Conservation (phyloP, 2,888 invertebrate species). For the Hedya salicella region DNA sequence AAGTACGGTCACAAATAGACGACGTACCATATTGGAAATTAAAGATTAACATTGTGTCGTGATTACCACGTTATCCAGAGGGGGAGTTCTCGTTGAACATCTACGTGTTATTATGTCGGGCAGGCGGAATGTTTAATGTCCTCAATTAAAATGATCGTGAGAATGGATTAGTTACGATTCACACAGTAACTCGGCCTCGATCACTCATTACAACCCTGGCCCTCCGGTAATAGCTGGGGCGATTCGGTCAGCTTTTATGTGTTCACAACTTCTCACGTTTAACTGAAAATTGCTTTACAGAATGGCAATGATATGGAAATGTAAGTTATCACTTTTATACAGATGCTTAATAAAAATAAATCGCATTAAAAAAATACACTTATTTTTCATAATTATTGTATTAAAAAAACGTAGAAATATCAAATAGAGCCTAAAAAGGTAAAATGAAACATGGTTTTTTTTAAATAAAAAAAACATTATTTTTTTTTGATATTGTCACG, state of each 20-base stretch:
- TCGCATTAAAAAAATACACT: no score
- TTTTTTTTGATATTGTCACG: no score
- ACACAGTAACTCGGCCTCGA: slow-evolving; percentile 23
- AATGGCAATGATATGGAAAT: no score
- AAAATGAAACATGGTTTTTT: no score
- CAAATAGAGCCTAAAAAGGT: no score
- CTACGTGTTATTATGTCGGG: slow-evolving; percentile 34
- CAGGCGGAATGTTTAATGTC: slow-evolving; percentile 42
- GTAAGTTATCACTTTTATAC: no score
- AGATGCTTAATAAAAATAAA: no score
- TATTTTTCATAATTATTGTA: no score
- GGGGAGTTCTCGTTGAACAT: slow-evolving; percentile 23
- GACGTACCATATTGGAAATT: not conserved
- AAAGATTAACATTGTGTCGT: slow-evolving; percentile 16
- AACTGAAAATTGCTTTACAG: not conserved
- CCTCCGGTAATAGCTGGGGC: slow-evolving; percentile 22
- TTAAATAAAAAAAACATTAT: no score
- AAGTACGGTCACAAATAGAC: not conserved
- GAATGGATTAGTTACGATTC: slow-evolving; percentile 46
- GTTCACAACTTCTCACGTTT: not conserved
- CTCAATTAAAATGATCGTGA: slow-evolving; percentile 46
- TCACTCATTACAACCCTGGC: slow-evolving; percentile 34
- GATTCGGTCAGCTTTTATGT: slow-evolving; percentile 7
- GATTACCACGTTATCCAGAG: slow-evolving; percentile 28
- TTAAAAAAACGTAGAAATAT: no score